These are phyloP conservation scores for Propithecus perrieri DNA, from an alignment of 2,797 vertebrate genomes.

Conservation along the genomic window DNA sequence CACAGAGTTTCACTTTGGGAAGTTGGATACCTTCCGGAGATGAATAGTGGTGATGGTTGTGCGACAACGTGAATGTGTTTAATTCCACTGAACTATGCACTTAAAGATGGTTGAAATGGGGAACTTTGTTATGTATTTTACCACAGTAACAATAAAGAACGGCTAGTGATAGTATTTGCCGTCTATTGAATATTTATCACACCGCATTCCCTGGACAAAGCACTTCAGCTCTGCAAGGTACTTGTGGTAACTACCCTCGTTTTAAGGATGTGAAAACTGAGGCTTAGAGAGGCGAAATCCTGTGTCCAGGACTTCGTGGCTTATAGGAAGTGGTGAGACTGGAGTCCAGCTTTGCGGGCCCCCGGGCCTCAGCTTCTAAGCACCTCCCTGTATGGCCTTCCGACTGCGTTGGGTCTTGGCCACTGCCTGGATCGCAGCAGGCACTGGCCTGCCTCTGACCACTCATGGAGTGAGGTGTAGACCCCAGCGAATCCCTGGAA, in stretches of 20 bases:
- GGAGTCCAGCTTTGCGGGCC: neutral
- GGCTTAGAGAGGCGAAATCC: neutral
- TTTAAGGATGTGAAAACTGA: neutral
- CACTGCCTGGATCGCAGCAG: neutral
- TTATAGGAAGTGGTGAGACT: neutral
- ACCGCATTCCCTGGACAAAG: fast-evolving
- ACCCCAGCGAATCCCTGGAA: neutral
- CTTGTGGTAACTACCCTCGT: neutral
- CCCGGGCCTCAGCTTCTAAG: neutral
- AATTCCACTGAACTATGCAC: neutral
- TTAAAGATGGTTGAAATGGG: neutral
- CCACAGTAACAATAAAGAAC: neutral
- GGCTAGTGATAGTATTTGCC: neutral
- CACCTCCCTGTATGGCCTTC: neutral
- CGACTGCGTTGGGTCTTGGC: fast-evolving
- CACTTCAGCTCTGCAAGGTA: neutral
- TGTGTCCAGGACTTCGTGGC: neutral
- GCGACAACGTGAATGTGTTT: fast-evolving
- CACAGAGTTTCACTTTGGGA: neutral
- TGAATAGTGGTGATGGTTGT: too few relatives aligned
- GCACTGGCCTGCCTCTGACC: neutral
- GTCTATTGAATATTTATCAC: neutral
- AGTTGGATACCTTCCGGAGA: neutral
- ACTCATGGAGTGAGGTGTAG: neutral
- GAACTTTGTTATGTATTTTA: neutral